Evolutionary conservation across 2,888 invertebrate species (phyloP).

Genomic region (Biston betularia): DNA sequence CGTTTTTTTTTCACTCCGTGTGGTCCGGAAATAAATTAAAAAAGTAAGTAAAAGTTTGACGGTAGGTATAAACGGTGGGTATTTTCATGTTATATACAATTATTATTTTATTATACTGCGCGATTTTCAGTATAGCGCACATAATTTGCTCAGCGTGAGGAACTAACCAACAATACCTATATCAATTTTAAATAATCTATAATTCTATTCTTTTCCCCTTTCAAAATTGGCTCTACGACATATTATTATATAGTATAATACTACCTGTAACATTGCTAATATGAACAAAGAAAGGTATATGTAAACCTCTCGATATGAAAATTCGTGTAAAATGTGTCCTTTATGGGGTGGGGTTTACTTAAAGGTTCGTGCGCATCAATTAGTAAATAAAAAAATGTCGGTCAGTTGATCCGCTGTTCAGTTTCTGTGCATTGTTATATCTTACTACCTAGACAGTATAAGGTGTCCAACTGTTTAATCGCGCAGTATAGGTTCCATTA

Average conservation of each 20-base stretch:
- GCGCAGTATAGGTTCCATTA: conserved; percentile 16
- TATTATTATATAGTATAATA: too few relatives aligned
- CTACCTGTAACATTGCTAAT: too few relatives aligned
- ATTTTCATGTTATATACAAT: conserved; percentile 45
- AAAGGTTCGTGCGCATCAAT: not conserved
- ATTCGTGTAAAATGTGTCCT: too few relatives aligned
- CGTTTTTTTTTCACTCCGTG: conserved; percentile 39
- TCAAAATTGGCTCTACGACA: not conserved
- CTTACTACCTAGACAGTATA: not conserved
- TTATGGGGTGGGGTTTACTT: not conserved
- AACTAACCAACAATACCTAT: not conserved
- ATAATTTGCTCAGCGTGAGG: conserved; percentile 2
- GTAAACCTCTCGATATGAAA: too few relatives aligned
- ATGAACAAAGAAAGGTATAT: too few relatives aligned
- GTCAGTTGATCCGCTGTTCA: conserved; percentile 6
- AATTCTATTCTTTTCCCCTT: not conserved
- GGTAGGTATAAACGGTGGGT: conserved; percentile 75
- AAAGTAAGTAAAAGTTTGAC: conserved; percentile 50
- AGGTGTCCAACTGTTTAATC: conserved; percentile 17
- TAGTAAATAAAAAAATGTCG: not conserved
- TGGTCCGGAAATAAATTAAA: conserved; percentile 38
- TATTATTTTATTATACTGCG: conserved; percentile 38
- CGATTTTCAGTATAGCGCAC: conserved; percentile 10
- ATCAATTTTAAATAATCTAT: not conserved
- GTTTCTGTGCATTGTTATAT: conserved; percentile 6